Conservation (phyloP, 1,140 invertebrate species). For the Chionoecetes opilio region DNA sequence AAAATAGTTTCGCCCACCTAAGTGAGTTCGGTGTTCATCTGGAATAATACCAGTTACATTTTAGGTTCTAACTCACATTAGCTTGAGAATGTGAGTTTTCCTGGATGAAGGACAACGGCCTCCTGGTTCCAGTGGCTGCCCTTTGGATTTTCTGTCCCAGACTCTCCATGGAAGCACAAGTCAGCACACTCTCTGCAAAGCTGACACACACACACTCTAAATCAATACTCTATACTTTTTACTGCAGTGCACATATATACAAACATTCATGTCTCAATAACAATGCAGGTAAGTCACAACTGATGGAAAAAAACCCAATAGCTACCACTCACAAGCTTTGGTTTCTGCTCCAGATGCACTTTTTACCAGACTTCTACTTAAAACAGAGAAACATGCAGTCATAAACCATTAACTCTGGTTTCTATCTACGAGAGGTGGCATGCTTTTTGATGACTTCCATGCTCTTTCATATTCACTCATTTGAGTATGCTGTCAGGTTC, state of each 20-base stretch:
- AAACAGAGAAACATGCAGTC: not conserved
- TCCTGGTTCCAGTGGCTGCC: not conserved
- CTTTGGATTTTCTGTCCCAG: constrained; percentile 68
- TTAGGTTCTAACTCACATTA: constrained; percentile 35
- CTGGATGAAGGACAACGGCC: constrained; percentile 54
- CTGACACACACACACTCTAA: not conserved
- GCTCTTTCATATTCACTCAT: not conserved
- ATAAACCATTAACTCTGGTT: not conserved
- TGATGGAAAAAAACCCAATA: not conserved
- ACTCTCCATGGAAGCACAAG: constrained; percentile 72
- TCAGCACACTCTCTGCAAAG: constrained; percentile 73
- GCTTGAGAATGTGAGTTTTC: constrained; percentile 34
- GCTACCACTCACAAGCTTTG: not conserved
- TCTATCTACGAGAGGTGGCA: not conserved
- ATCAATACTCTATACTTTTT: not conserved
- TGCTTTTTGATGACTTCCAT: not conserved
- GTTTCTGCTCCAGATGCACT: not conserved
- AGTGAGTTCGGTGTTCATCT: no score
- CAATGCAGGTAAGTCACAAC: not conserved
- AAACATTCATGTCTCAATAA: not conserved
- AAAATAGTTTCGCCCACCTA: no score
- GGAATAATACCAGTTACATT: not conserved
- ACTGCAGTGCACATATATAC: not conserved
- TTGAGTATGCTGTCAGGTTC: not conserved
- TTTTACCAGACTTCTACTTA: not conserved